A percentile compares a stretch with the other conserved stretches of the same genome.
Conservation (phyloP, 2,888 invertebrate species). For the Tenthredo distinguenda region DNA sequence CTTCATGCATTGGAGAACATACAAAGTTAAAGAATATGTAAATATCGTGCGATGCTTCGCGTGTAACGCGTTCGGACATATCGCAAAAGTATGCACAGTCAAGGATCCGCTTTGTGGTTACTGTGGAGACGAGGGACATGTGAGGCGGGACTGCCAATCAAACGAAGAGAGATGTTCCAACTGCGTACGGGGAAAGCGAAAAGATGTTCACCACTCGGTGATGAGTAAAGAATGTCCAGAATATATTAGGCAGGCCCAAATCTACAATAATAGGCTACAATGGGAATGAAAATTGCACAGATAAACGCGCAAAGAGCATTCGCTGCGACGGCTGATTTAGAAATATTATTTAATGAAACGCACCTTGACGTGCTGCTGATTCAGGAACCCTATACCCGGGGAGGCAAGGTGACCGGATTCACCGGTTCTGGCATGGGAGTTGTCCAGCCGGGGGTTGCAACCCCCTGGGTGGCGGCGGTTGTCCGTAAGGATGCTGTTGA, state of each 20-base stretch:
- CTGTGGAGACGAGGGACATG: neutral
- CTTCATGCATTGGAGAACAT: neutral
- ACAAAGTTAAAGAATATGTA: neutral
- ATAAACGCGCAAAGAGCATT: slow-evolving; percentile 36
- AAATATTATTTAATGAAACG: neutral
- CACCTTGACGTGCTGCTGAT: slow-evolving; percentile 21
- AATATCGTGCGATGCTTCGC: neutral
- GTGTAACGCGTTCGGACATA: neutral
- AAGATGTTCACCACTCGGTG: neutral
- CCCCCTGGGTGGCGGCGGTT: neutral
- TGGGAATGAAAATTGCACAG: neutral
- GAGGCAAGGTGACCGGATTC: neutral
- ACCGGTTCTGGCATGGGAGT: neutral
- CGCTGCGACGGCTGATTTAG: neutral
- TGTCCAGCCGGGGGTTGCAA: neutral
- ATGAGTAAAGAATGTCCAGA: neutral
- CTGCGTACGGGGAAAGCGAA: neutral
- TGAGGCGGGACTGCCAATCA: neutral
- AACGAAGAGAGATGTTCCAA: neutral
- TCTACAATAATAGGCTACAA: neutral
- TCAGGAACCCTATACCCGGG: slow-evolving; percentile 50
- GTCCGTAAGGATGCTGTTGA: neutral
- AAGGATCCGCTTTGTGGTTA: neutral
- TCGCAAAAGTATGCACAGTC: neutral
- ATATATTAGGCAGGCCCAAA: neutral